A percentile compares a stretch with the other conserved stretches of the same genome.
These are phyloP conservation scores for Microcebus lehilahytsara DNA, from an alignment of 2,113 vertebrate species.

Conservation along the genomic window DNA sequence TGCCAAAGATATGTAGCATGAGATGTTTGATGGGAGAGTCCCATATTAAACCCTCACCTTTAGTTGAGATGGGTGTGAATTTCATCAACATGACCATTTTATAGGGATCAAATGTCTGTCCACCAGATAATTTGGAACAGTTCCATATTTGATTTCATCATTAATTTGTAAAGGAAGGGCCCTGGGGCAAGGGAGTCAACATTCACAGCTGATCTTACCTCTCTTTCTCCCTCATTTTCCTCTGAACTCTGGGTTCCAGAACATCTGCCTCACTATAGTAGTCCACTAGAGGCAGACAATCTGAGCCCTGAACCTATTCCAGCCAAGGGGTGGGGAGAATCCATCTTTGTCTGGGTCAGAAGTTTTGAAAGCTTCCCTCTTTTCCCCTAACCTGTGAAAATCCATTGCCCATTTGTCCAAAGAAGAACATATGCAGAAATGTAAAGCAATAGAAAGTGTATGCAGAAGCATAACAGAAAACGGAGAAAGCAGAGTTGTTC, in stretches of 20 bases:
- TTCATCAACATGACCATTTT: constrained; percentile 28
- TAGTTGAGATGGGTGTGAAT: neutral
- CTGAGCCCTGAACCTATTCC: neutral
- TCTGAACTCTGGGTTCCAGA: neutral
- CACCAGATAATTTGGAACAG: constrained; percentile 19
- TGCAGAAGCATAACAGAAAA: neutral
- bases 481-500: neutral
- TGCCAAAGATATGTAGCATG: neutral
- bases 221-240: neutral
- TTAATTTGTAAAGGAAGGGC: neutral
- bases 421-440: neutral
- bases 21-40: neutral
- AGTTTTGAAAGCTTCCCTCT: neutral
- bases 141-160: constrained; percentile 48
- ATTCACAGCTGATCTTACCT: neutral
- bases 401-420: neutral
- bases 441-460: neutral
- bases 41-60: neutral
- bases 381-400: neutral
- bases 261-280: neutral
- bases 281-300: neutral
- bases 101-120: neutral
- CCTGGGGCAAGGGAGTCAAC: neutral
- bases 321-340: neutral
- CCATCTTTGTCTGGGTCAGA: neutral